Percentiles rank a stretch among this genome's conserved stretches.
phyloP scores from a whole-genome alignment of 2,797 vertebrate species.

The Karalla daura region DNA sequence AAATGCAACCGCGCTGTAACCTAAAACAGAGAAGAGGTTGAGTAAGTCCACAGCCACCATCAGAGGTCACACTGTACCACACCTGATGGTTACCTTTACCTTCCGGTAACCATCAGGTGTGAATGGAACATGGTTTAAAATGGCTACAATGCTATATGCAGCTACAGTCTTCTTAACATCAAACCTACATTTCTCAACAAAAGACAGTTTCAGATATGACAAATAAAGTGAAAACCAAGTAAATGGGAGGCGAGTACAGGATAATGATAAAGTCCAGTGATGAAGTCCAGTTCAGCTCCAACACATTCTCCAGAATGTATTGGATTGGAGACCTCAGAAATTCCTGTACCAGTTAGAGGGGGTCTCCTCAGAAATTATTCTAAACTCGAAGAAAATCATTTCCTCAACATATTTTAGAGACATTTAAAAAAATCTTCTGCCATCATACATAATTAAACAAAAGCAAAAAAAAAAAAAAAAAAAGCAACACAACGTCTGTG shows the following conservation, averaged over 20 bases:
- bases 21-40: slow-evolving; percentile 72
- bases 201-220: too few relatives aligned
- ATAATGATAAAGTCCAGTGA: background rate
- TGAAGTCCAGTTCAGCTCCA: background rate
- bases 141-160: background rate
- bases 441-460: too few relatives aligned
- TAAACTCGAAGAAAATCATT: background rate
- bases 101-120: too few relatives aligned
- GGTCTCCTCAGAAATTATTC: background rate
- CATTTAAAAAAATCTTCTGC: too few relatives aligned
- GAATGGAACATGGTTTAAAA: background rate
- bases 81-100: too few relatives aligned
- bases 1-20: slow-evolving; percentile 92
- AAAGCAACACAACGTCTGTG: too few relatives aligned
- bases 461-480: too few relatives aligned
- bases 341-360: background rate
- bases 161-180: background rate
- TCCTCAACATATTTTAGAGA: background rate
- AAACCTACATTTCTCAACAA: background rate
- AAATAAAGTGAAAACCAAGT: too few relatives aligned
- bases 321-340: background rate
- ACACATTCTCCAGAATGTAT: background rate
- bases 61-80: background rate
- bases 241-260: too few relatives aligned
- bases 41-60: background rate